phyloP scores from a whole-genome alignment of 2,888 invertebrate species.

The Pyrocoelia pectoralis region DNA sequence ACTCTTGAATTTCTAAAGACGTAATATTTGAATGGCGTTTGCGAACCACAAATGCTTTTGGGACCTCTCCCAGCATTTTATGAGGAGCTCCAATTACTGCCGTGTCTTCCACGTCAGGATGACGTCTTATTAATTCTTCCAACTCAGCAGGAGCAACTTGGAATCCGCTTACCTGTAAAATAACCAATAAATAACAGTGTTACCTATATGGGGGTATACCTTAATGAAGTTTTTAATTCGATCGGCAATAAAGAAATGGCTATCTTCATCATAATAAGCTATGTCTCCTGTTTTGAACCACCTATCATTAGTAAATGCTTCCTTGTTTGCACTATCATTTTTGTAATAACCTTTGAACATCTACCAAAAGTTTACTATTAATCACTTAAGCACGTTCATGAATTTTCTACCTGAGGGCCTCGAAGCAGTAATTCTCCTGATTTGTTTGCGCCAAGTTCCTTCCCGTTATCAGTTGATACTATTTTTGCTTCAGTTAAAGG shows the following conservation, averaged over 20 bases:
- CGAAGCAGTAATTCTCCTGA: slow-evolving; percentile 77
- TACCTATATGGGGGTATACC: slow-evolving; percentile 43
- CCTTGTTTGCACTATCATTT: slow-evolving; percentile 75
- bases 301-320: slow-evolving; percentile 69
- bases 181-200: neutral
- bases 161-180: slow-evolving; percentile 60
- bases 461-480: slow-evolving; percentile 60
- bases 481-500: slow-evolving; percentile 72
- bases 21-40: slow-evolving; percentile 59
- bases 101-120: slow-evolving; percentile 77
- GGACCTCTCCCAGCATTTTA: slow-evolving; percentile 72
- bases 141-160: slow-evolving; percentile 89
- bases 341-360: slow-evolving; percentile 83
- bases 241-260: slow-evolving; percentile 74
- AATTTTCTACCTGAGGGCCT: slow-evolving; percentile 77
- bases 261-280: slow-evolving; percentile 70
- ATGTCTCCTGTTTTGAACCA: slow-evolving; percentile 81
- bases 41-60: slow-evolving; percentile 74
- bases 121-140: slow-evolving; percentile 74
- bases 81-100: slow-evolving; percentile 83
- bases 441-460: slow-evolving; percentile 51
- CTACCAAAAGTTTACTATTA: slow-evolving; percentile 50
- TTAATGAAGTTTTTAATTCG: slow-evolving; percentile 86
- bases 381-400: too few species aligned
- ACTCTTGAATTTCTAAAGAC: slow-evolving; percentile 66